phyloP scores from a whole-genome alignment of 2,888 invertebrate genomes.

The Cistogaster globosa region DNA sequence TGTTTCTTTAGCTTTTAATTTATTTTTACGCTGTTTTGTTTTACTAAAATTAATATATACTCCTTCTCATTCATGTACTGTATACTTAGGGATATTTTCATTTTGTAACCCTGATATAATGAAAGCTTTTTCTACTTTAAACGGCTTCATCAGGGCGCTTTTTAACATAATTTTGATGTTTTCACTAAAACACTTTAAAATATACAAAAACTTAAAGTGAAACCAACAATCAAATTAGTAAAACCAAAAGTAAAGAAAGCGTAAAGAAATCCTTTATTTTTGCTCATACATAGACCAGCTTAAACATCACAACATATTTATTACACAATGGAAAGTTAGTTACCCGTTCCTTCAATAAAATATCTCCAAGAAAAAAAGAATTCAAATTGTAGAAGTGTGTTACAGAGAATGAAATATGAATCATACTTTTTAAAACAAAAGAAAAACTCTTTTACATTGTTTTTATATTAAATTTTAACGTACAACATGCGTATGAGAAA shows the following conservation, averaged over 20 bases:
- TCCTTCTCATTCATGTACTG: too few relatives aligned
- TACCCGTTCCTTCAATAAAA: not conserved
- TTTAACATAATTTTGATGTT: not conserved
- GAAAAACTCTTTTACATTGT: not conserved
- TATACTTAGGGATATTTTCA: too few relatives aligned
- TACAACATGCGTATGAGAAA: not conserved
- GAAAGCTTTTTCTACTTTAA: too few relatives aligned
- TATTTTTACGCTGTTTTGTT: too few relatives aligned
- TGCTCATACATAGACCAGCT: constrained; percentile 43
- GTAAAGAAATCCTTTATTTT: constrained; percentile 15
- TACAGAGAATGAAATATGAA: constrained; percentile 11
- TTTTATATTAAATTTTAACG: not conserved
- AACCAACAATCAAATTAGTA: constrained; percentile 40
- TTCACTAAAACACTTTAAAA: constrained; percentile 8
- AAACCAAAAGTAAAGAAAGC: constrained; percentile 1
- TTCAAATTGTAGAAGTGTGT: not conserved
- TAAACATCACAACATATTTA: constrained; percentile 10
- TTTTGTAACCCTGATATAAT: too few relatives aligned
- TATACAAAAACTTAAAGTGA: not conserved
- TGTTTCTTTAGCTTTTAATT: too few relatives aligned
- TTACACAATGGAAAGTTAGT: not conserved
- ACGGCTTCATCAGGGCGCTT: too few relatives aligned
- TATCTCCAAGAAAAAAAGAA: not conserved
- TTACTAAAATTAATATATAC: too few relatives aligned
- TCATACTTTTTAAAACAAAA: constrained; percentile 1